Evolutionary conservation across 2,888 invertebrate species (phyloP).

Genomic region (Drosophila formosana): DNA sequence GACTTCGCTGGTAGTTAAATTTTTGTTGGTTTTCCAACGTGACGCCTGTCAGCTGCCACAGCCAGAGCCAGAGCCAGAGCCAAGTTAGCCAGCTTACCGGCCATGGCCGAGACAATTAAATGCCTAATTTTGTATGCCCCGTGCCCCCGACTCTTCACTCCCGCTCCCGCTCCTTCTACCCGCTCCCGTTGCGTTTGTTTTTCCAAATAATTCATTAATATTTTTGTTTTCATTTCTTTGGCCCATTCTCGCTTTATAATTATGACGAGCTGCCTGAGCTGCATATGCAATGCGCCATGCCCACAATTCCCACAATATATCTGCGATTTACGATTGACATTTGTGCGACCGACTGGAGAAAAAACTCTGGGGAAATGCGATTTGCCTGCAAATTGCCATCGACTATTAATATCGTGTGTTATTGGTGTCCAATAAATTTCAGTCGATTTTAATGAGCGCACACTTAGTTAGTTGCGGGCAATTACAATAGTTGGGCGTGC

Average conservation of each 20-base stretch:
- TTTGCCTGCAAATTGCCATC: neutral
- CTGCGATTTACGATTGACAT: too few relatives aligned
- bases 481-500: constrained; percentile 9
- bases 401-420: constrained; percentile 10
- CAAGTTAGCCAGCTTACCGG: constrained; percentile 20
- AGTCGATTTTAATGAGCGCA: neutral
- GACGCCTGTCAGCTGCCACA: constrained; percentile 77
- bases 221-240: constrained; percentile 62
- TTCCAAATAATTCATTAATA: constrained; percentile 85
- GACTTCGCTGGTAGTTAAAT: constrained; percentile 68
- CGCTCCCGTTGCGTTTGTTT: constrained; percentile 66
- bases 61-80: constrained; percentile 15
- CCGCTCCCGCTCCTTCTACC: constrained; percentile 38
- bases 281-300: constrained; percentile 64
- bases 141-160: constrained; percentile 39
- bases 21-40: constrained; percentile 76
- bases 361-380: neutral
- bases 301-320: constrained; percentile 4
- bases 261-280: constrained; percentile 79
- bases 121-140: constrained; percentile 76
- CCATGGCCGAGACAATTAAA: constrained; percentile 74
- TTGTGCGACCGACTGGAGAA: too few relatives aligned
- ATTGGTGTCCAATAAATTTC: constrained; percentile 16
- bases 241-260: constrained; percentile 58
- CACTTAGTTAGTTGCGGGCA: constrained; percentile 1